Evolutionary conservation across 2,888 invertebrate genomes (phyloP).

Genomic region (Euclidia mi): DNA sequence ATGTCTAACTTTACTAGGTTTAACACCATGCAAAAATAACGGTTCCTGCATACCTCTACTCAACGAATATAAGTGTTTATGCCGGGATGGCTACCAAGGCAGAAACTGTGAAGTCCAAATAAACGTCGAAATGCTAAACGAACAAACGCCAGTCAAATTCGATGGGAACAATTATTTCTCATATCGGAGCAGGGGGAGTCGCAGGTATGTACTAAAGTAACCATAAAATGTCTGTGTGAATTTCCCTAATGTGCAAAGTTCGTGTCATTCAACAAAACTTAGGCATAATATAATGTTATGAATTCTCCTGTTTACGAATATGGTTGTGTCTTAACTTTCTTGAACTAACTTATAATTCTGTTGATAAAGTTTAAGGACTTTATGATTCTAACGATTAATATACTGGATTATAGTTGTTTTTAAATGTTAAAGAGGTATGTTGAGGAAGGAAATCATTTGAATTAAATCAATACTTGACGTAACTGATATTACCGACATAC

Average conservation of each 20-base stretch:
- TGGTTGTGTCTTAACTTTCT: slow-evolving; percentile 38
- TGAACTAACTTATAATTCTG: slow-evolving; percentile 48
- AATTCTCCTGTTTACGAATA: slow-evolving; percentile 40
- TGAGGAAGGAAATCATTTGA: not conserved
- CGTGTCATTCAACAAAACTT: slow-evolving; percentile 40
- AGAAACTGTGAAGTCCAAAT: slow-evolving; percentile 92
- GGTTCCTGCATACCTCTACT: too few species aligned
- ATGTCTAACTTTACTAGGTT: slow-evolving; percentile 67
- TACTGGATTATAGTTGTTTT: slow-evolving; percentile 23
- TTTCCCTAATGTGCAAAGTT: slow-evolving; percentile 39
- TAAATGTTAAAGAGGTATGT: not conserved
- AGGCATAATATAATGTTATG: slow-evolving; percentile 26
- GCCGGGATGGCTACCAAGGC: too few species aligned
- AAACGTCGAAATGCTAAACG: slow-evolving; percentile 84
- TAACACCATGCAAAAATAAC: slow-evolving; percentile 93
- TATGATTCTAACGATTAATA: slow-evolving; percentile 46
- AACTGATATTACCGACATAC: too few species aligned
- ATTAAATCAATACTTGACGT: too few species aligned
- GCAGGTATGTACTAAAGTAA: too few species aligned
- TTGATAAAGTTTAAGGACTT: slow-evolving; percentile 33
- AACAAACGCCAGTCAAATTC: too few species aligned
- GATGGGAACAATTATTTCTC: too few species aligned
- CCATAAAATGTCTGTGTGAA: slow-evolving; percentile 30
- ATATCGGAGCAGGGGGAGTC: too few species aligned
- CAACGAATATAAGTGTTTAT: too few species aligned